A percentile compares a stretch with the other conserved stretches of the same genome.
Conservation (phyloP, 2,888 invertebrate genomes). For the Diplolepis rosae region DNA sequence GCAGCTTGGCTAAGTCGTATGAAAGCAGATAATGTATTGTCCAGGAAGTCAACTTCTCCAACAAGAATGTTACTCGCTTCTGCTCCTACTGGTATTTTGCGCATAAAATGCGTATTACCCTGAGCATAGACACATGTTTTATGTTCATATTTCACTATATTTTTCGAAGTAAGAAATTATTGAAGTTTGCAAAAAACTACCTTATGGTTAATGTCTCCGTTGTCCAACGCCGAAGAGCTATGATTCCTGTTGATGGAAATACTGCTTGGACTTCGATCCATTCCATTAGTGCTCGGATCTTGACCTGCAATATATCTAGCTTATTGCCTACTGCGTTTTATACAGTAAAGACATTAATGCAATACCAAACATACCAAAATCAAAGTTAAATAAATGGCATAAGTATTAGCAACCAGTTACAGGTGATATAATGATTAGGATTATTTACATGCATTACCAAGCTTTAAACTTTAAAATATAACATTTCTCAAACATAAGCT, state of each 20-base stretch:
- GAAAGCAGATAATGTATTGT: conserved; percentile 94
- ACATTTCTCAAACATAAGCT: too few species aligned
- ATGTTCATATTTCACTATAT: too few species aligned
- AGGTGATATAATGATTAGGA: too few species aligned
- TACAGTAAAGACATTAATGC: not conserved
- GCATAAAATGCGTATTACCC: conserved; percentile 93
- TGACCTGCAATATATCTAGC: conserved; percentile 73
- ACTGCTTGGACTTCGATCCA: conserved; percentile 88
- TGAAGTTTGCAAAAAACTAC: conserved; percentile 57
- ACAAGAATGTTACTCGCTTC: conserved; percentile 98
- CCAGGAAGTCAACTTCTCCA: conserved; percentile 96
- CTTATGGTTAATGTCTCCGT: conserved; percentile 80
- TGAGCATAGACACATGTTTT: conserved; percentile 70
- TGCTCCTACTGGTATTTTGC: conserved; percentile 96
- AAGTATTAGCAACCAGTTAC: too few species aligned
- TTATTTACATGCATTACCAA: too few species aligned
- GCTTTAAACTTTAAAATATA: too few species aligned
- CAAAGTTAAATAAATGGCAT: too few species aligned
- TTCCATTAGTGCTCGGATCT: conserved; percentile 74
- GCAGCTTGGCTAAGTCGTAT: conserved; percentile 91
- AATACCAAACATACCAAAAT: too few species aligned
- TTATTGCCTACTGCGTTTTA: conserved; percentile 65
- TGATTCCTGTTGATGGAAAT: conserved; percentile 87
- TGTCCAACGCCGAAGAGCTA: conserved; percentile 78
- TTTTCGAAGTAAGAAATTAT: too few species aligned